A percentile compares a stretch with the other conserved stretches of the same genome.
phyloP scores from a whole-genome alignment of 1,140 invertebrate species.

The Calosoma granatense region DNA sequence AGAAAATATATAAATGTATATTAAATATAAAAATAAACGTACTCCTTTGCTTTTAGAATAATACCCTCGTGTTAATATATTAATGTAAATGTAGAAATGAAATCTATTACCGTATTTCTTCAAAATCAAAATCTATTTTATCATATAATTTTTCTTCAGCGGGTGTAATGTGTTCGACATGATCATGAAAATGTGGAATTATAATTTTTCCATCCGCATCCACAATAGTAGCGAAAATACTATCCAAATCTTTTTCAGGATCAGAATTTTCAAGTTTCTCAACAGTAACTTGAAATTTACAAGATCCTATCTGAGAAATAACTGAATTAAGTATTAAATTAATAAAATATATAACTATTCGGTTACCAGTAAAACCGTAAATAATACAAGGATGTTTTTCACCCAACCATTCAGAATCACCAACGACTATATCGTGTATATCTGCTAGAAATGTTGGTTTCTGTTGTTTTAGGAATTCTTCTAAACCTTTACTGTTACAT shows the following conservation, averaged over 20 bases:
- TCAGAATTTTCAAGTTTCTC: slow-evolving; percentile 25
- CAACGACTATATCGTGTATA: slow-evolving; percentile 26
- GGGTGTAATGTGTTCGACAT: slow-evolving; percentile 30
- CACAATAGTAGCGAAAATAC: slow-evolving; percentile 21
- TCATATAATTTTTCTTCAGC: slow-evolving; percentile 32
- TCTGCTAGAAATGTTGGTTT: slow-evolving; percentile 26
- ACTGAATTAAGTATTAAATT: too few relatives aligned
- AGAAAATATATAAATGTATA: too few relatives aligned
- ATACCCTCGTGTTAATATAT: background rate
- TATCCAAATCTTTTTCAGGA: slow-evolving; percentile 25
- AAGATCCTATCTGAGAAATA: slow-evolving; percentile 15
- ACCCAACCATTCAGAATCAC: slow-evolving; percentile 32
- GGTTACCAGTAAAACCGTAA: slow-evolving; percentile 29
- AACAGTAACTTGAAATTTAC: slow-evolving; percentile 24
- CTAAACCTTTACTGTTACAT: slow-evolving; percentile 23
- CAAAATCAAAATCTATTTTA: slow-evolving; percentile 28
- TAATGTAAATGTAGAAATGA: background rate
- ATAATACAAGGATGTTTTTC: slow-evolving; percentile 28
- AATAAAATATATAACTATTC: background rate
- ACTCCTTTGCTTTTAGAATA: background rate
- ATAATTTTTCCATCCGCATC: slow-evolving; percentile 24
- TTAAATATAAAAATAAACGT: too few relatives aligned
- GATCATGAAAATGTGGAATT: slow-evolving; percentile 25
- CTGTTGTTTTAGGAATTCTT: slow-evolving; percentile 25
- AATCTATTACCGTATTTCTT: slow-evolving; percentile 24